Evolutionary conservation across 2,113 vertebrate genomes (phyloP).

Genomic region (Ammospiza nelsoni): DNA sequence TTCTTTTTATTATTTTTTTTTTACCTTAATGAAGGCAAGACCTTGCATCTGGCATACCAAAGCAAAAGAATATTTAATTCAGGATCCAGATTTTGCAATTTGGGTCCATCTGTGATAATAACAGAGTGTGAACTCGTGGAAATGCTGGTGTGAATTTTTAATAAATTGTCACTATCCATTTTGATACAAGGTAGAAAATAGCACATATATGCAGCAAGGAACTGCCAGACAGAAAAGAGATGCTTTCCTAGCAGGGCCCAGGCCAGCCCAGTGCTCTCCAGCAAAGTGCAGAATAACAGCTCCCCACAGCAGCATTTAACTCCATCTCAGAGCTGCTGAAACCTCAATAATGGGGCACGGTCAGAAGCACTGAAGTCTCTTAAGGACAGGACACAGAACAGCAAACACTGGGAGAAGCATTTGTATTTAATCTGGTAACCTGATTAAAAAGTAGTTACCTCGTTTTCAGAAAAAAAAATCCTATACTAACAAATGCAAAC

Average conservation of each 20-base stretch:
- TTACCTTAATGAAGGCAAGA: not conserved
- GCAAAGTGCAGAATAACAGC: not conserved
- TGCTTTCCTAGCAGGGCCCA: not conserved
- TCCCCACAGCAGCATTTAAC: not conserved
- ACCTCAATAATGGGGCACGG: not conserved
- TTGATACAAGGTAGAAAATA: not conserved
- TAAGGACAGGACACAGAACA: not conserved
- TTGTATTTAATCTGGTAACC: not conserved
- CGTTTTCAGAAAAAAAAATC: not conserved
- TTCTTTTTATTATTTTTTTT: not conserved
- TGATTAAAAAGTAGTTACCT: not conserved
- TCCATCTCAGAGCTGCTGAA: not conserved
- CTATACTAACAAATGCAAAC: not conserved
- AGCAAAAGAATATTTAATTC: conserved; percentile 50
- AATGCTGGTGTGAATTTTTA: conserved; percentile 49
- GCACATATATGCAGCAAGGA: not conserved
- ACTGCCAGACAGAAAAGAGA: not conserved
- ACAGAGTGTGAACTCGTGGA: conserved; percentile 50
- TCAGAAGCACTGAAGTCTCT: not conserved
- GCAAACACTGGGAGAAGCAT: not conserved
- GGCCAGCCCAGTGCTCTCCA: not conserved
- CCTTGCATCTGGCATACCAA: not conserved
- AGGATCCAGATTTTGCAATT: conserved; percentile 43
- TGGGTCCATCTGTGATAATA: conserved; percentile 54
- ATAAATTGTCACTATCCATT: conserved; percentile 22